Conservation (phyloP, 2,797 vertebrate species). For the Pantherophis vulpinus region DNA sequence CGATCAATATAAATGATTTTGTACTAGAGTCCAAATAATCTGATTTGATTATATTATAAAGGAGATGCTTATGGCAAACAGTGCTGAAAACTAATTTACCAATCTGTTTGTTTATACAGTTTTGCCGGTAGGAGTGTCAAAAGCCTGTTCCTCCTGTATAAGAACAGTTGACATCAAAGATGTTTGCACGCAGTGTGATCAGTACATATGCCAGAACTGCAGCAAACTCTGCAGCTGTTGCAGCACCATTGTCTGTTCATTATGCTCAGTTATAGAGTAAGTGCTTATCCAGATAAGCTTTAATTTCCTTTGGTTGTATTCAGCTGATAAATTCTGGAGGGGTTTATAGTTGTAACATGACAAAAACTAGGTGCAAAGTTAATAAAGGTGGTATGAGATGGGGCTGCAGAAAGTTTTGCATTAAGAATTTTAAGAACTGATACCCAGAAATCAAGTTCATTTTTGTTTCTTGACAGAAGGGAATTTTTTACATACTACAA, state of each 20-base stretch:
- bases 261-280: conserved; percentile 72
- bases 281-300: conserved; percentile 35
- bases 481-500: neutral
- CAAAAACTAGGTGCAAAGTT: neutral
- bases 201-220: conserved; percentile 66
- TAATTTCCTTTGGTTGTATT: neutral
- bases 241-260: conserved; percentile 53
- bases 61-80: neutral
- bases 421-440: neutral
- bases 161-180: conserved; percentile 62
- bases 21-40: neutral
- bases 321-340: too few species aligned
- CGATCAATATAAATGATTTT: neutral
- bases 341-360: neutral
- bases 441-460: neutral
- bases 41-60: neutral
- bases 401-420: neutral
- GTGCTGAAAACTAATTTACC: neutral
- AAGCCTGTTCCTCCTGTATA: conserved; percentile 70
- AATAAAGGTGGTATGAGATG: neutral
- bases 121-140: conserved; percentile 9
- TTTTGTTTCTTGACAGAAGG: neutral
- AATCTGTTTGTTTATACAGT: conserved; percentile 39
- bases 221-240: conserved; percentile 69
- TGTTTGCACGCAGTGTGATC: conserved; percentile 66